Conservation (phyloP, 2,888 invertebrate genomes). For the Graphium colonna region DNA sequence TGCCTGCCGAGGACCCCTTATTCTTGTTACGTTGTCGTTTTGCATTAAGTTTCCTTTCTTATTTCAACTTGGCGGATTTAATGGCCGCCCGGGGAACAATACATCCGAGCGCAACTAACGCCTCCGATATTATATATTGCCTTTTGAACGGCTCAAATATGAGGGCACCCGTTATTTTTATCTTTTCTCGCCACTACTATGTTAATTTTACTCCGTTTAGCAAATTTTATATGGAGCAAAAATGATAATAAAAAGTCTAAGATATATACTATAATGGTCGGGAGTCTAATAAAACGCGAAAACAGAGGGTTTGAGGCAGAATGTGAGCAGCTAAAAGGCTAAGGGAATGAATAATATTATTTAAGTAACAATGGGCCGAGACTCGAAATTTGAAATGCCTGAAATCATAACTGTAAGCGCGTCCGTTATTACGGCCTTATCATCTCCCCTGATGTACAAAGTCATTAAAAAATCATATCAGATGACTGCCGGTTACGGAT, state of each 20-base stretch:
- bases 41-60: constrained; percentile 57
- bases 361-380: neutral
- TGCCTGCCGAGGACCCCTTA: constrained; percentile 58
- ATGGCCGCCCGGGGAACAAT: constrained; percentile 31
- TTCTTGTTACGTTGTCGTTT: constrained; percentile 54
- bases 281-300: neutral
- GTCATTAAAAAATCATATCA: neutral
- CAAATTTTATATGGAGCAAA: neutral
- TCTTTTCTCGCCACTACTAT: constrained; percentile 3
- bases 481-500: neutral
- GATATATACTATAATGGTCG: neutral
- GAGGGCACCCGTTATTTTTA: constrained; percentile 18
- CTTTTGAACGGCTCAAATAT: constrained; percentile 18
- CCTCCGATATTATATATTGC: constrained; percentile 19
- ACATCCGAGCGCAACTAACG: constrained; percentile 20
- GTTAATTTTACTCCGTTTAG: constrained; percentile 3
- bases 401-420: neutral
- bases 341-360: neutral
- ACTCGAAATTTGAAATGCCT: neutral
- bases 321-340: neutral
- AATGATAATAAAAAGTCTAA: neutral
- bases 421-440: neutral
- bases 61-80: constrained; percentile 40
- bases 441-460: neutral
- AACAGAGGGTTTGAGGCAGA: neutral